Evolutionary conservation across 2,888 invertebrate genomes (phyloP).

Genomic region (Teleogryllus oceanicus): DNA sequence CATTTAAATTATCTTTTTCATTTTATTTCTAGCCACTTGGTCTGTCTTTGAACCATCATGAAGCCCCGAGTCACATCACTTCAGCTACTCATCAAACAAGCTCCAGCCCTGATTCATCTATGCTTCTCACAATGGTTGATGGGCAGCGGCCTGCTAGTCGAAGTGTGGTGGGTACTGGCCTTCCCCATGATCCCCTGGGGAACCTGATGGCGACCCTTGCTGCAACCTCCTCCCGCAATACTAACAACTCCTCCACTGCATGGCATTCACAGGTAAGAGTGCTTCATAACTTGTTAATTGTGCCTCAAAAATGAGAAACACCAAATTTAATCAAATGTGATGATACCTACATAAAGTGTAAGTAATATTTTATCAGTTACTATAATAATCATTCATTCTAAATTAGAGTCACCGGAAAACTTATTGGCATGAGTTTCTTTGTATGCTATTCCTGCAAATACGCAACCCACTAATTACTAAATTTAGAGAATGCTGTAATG

Average conservation of each 20-base stretch:
- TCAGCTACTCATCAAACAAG: not conserved
- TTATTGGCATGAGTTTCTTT: no score
- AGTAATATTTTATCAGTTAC: no score
- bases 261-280: conserved; percentile 50
- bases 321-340: no score
- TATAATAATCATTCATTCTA: no score
- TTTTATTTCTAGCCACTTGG: conserved; percentile 42
- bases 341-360: no score
- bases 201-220: conserved; percentile 40
- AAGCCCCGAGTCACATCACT: not conserved
- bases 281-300: conserved; percentile 46
- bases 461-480: no score
- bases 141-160: conserved; percentile 25
- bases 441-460: no score
- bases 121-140: conserved; percentile 36
- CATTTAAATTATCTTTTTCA: not conserved
- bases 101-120: conserved; percentile 29
- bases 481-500: no score
- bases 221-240: conserved; percentile 35
- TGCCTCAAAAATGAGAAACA: no score
- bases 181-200: conserved; percentile 37
- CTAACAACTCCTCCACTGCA: conserved; percentile 38
- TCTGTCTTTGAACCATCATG: conserved; percentile 39
- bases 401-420: no score
- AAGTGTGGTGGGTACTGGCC: conserved; percentile 24